Conservation (phyloP, 2,888 invertebrate genomes). For the Rhaphigaster nebulosa region DNA sequence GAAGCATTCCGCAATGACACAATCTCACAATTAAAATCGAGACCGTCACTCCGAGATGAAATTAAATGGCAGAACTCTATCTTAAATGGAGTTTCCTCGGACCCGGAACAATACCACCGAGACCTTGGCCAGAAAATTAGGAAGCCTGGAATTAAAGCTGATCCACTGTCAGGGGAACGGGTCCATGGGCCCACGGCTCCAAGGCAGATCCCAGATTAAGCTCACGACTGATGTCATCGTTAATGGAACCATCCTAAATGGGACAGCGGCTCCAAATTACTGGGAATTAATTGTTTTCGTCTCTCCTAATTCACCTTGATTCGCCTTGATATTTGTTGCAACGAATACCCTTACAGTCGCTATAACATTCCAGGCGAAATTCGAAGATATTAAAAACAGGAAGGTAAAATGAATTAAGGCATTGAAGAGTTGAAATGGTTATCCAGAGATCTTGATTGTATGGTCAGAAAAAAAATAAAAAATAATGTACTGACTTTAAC, state of each 20-base stretch:
- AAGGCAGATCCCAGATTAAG: not conserved
- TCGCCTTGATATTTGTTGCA: not conserved
- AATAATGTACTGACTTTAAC: too few relatives aligned
- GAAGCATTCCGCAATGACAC: not conserved
- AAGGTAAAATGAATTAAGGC: not conserved
- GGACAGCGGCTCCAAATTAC: not conserved
- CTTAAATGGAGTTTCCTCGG: not conserved
- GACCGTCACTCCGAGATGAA: not conserved
- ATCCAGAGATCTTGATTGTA: too few relatives aligned
- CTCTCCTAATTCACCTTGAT: not conserved
- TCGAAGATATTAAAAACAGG: too few relatives aligned
- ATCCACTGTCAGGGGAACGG: not conserved
- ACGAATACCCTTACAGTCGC: not conserved
- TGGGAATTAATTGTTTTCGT: not conserved
- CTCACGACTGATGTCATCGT: conserved; percentile 41
- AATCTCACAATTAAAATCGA: not conserved
- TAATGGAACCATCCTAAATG: not conserved
- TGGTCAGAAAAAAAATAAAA: too few relatives aligned
- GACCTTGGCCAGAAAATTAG: conserved; percentile 40
- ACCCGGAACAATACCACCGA: not conserved
- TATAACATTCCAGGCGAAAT: not conserved
- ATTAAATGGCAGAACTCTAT: not conserved
- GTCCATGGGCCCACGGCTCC: not conserved
- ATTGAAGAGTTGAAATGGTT: not conserved
- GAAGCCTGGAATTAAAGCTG: conserved; percentile 17